phyloP scores from a whole-genome alignment of 2,113 vertebrate genomes.

The Pungitius pungitius region DNA sequence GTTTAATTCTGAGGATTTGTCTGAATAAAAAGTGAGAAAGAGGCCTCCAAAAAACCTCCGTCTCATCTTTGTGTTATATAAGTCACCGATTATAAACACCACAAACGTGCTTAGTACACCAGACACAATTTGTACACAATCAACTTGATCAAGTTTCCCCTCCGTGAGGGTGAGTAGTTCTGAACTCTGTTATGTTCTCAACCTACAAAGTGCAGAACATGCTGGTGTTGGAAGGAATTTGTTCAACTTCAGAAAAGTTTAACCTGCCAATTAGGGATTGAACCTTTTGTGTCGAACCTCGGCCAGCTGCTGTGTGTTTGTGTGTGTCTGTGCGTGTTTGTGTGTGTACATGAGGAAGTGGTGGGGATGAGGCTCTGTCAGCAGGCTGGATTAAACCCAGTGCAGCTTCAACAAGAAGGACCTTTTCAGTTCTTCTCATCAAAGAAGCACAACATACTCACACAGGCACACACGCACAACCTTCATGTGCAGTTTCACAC shows the following conservation, averaged over 20 bases:
- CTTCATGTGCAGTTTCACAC: slow-evolving; percentile 42
- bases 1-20: background rate
- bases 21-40: background rate
- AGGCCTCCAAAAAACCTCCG: background rate
- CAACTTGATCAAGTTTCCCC: background rate
- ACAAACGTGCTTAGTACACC: background rate
- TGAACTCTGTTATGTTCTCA: slow-evolving; percentile 11
- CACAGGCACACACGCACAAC: slow-evolving; percentile 24
- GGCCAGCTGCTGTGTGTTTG: slow-evolving; percentile 54
- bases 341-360: slow-evolving; percentile 53
- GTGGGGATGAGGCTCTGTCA: slow-evolving; percentile 72
- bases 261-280: slow-evolving; percentile 62
- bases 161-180: background rate
- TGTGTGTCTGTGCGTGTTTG: slow-evolving; percentile 33
- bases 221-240: slow-evolving; percentile 51
- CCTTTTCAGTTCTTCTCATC: slow-evolving; percentile 66
- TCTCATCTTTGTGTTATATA: background rate
- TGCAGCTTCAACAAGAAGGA: slow-evolving; percentile 60
- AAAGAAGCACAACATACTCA: slow-evolving; percentile 53
- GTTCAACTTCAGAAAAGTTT: slow-evolving; percentile 56
- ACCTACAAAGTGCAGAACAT: slow-evolving; percentile 38
- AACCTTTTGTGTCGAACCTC: slow-evolving; percentile 56
- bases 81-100: background rate
- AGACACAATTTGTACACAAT: background rate
- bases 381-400: slow-evolving; percentile 68